Conservation (phyloP, 2,113 vertebrate species). For the Siniperca knerii region DNA sequence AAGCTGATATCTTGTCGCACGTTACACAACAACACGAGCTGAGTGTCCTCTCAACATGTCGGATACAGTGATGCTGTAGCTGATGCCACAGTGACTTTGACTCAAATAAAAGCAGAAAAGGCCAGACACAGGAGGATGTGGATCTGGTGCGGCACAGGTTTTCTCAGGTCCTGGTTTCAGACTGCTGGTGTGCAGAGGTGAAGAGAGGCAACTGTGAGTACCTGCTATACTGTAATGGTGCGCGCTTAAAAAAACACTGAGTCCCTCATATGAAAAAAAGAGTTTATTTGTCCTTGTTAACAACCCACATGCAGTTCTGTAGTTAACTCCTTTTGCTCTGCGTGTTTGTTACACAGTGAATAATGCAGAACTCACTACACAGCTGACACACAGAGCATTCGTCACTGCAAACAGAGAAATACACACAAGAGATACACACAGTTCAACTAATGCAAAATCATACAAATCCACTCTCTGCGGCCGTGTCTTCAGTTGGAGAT, state of each 20-base stretch:
- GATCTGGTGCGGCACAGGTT: background rate
- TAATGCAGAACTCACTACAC: background rate
- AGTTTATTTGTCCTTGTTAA: conserved; percentile 43
- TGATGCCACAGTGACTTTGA: too few species aligned
- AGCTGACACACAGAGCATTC: conserved; percentile 1
- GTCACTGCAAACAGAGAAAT: conserved; percentile 24
- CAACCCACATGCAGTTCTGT: conserved; percentile 13
- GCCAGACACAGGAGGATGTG: too few species aligned
- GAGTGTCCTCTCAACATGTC: too few species aligned
- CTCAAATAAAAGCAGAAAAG: too few species aligned
- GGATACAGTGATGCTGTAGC: too few species aligned
- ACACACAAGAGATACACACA: conserved; percentile 36
- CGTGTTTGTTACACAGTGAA: background rate
- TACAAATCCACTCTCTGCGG: conserved; percentile 12
- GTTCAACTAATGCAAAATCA: conserved; percentile 16
- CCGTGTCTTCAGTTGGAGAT: conserved; percentile 23
- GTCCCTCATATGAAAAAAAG: conserved; percentile 37
- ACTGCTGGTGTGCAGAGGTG: background rate
- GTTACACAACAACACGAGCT: too few species aligned
- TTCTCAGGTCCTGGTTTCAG: background rate
- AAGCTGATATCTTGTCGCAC: too few species aligned
- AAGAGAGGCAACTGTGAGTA: too few species aligned
- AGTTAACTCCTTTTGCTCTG: background rate
- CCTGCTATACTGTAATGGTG: background rate
- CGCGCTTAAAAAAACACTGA: background rate